Conservation (phyloP, 2,797 vertebrate genomes). For the Erpetoichthys calabaricus region DNA sequence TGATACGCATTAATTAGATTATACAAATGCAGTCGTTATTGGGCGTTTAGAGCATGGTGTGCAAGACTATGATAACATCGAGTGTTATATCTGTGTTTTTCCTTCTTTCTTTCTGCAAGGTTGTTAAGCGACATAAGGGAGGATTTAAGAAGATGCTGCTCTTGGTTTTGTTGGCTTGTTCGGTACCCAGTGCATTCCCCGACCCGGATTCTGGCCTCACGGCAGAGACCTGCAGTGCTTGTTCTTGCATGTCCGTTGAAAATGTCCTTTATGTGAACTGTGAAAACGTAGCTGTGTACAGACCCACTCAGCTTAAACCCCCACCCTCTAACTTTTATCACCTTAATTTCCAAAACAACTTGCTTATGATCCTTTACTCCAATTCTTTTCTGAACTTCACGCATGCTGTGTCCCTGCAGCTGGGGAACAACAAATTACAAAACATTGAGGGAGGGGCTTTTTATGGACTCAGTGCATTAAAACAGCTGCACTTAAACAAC, state of each 20-base stretch:
- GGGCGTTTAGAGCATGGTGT: no score
- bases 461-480: slow-evolving; percentile 80
- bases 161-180: slow-evolving; percentile 85
- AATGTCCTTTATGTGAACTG: slow-evolving; percentile 98
- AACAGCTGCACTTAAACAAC: slow-evolving; percentile 97
- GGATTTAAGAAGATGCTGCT: slow-evolving; percentile 96
- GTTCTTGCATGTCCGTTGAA: slow-evolving; percentile 92
- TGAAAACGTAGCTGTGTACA: slow-evolving; percentile 87
- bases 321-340: slow-evolving; percentile 89
- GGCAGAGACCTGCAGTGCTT: slow-evolving; percentile 89
- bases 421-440: slow-evolving; percentile 96
- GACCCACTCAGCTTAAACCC: slow-evolving; percentile 87
- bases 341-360: slow-evolving; percentile 95
- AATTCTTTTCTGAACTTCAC: slow-evolving; percentile 95
- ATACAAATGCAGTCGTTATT: no score
- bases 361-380: slow-evolving; percentile 85
- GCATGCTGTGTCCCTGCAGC: slow-evolving; percentile 87
- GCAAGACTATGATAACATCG: no score
- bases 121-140: slow-evolving; percentile 70
- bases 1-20: no score
- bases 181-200: slow-evolving; percentile 59
- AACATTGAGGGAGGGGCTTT: slow-evolving; percentile 96
- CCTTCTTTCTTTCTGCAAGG: slow-evolving; percentile 39
- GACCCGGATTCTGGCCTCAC: slow-evolving; percentile 69
- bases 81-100: slow-evolving; percentile 6